Percentiles rank a stretch among this genome's conserved stretches.
Conservation (phyloP, 2,888 invertebrate species). For the Amiota mariae region DNA sequence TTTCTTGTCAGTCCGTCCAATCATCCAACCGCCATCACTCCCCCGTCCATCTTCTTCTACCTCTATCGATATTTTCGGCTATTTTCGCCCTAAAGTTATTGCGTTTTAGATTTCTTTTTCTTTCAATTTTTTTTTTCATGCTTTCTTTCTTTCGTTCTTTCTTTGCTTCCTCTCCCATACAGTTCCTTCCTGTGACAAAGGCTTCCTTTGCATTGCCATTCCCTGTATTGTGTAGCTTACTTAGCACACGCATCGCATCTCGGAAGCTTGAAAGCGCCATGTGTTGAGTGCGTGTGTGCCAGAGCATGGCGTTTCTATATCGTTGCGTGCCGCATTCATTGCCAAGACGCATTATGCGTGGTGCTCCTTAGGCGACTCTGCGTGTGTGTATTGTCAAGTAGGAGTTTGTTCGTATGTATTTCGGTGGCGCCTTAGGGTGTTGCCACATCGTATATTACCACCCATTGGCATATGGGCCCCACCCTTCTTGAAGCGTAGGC, state of each 20-base stretch:
- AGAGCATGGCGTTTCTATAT: constrained; percentile 19
- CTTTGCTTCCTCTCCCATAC: neutral
- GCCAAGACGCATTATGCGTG: constrained; percentile 14
- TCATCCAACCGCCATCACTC: neutral
- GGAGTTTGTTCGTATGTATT: constrained; percentile 11
- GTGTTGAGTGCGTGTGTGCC: constrained; percentile 61
- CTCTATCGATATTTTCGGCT: constrained; percentile 68
- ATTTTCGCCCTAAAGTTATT: constrained; percentile 68
- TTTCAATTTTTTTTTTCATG: constrained; percentile 7
- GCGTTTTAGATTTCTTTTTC: constrained; percentile 56
- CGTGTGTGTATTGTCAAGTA: constrained; percentile 7
- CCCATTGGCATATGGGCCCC: constrained; percentile 43
- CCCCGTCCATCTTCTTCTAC: constrained; percentile 50
- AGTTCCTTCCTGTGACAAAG: constrained; percentile 19
- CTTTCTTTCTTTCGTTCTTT: too few species aligned
- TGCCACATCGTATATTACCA: constrained; percentile 68
- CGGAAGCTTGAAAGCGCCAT: constrained; percentile 68
- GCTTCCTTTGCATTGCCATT: neutral
- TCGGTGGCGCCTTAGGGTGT: constrained; percentile 51
- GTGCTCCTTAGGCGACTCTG: constrained; percentile 1
- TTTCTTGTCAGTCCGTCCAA: neutral
- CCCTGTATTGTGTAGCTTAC: neutral
- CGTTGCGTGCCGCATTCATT: constrained; percentile 42
- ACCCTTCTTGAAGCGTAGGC: constrained; percentile 53
- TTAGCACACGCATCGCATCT: constrained; percentile 62